Conservation (phyloP, 2,797 vertebrate species). For the Platalea minor region DNA sequence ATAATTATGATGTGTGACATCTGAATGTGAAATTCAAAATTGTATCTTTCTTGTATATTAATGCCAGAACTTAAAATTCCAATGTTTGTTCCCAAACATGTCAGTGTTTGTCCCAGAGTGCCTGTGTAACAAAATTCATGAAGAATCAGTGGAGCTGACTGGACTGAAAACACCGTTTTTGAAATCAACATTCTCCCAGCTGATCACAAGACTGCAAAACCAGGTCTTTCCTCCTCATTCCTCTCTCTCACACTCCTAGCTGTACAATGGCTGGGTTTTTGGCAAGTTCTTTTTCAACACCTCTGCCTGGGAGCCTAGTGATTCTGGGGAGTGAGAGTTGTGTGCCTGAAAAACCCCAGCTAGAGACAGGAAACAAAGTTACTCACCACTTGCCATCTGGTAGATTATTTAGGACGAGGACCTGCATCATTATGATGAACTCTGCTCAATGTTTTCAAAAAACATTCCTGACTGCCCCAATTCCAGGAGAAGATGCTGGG, state of each 20-base stretch:
- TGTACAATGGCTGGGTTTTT: background rate
- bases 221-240: background rate
- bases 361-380: background rate
- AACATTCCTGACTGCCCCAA: background rate
- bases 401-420: background rate
- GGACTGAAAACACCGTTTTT: background rate
- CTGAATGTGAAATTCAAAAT: background rate
- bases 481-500: background rate
- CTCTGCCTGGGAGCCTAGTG: background rate
- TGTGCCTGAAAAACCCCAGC: background rate
- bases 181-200: background rate
- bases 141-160: background rate
- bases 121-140: slow-evolving; percentile 1
- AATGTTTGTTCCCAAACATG: background rate
- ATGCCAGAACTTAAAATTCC: slow-evolving; percentile 8
- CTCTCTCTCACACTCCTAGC: background rate
- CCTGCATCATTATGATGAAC: background rate
- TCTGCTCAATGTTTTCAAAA: background rate
- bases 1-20: slow-evolving; percentile 27
- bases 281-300: background rate
- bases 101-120: background rate
- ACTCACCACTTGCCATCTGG: background rate
- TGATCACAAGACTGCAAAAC: background rate
- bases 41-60: background rate
- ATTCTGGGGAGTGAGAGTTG: background rate